Evolutionary conservation across 2,888 invertebrate species (phyloP).

Genomic region (Mesorhabditis belari): DNA sequence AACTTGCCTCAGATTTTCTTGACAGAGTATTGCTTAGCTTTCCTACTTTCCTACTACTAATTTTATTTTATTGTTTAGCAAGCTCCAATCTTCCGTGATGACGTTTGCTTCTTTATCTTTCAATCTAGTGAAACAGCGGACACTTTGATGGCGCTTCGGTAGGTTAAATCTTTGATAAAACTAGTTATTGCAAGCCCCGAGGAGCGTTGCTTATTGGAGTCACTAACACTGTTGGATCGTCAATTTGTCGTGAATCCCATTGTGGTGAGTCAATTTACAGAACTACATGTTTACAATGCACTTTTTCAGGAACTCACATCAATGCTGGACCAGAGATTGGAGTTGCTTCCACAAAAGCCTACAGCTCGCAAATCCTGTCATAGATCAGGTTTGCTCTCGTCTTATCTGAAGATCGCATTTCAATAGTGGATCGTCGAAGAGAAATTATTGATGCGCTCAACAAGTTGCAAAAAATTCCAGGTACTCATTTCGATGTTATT

Average conservation of each 20-base stretch:
- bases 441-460: constrained; percentile 82
- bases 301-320: no score
- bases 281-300: no score
- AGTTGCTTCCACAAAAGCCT: constrained; percentile 98
- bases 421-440: constrained; percentile 74
- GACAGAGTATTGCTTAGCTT: no score
- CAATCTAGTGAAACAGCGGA: constrained; percentile 71
- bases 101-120: constrained; percentile 98
- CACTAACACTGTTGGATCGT: constrained; percentile 94
- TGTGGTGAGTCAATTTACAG: no score
- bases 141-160: constrained; percentile 52
- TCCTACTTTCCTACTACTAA: no score
- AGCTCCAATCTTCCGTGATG: constrained; percentile 97
- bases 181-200: constrained; percentile 82
- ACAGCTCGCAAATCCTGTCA: constrained; percentile 96
- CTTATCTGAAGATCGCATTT: constrained; percentile 94
- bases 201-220: constrained; percentile 95
- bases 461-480: no score
- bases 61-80: no score
- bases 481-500: no score
- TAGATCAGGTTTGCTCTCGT: constrained; percentile 96
- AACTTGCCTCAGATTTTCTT: constrained; percentile 93
- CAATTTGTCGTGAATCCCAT: constrained; percentile 95
- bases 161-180: neutral
- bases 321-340: constrained; percentile 99